Base-by-base conservation (phyloP, 2,797 vertebrate genomes). In the Zalophus californianus region DNA sequence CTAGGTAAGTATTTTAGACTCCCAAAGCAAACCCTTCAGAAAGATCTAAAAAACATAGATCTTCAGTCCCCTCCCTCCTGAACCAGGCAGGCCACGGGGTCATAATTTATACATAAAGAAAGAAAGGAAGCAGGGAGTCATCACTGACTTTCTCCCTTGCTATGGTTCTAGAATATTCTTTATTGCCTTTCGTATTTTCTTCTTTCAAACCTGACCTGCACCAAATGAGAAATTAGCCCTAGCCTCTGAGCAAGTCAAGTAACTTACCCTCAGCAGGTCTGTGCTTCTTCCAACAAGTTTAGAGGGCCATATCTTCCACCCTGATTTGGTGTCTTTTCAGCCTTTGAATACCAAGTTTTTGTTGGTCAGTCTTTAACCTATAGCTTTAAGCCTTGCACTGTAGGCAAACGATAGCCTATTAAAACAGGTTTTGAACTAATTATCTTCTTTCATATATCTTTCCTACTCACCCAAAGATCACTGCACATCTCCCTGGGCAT, bases 1-100 rank as follows among this genome's bases (percentile, higher is more conserved):
- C 78, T 50, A 83, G 54, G 84, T 75, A 90, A 86, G 50, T 75
- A 90, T 91, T 96, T 84, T 35, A 95, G 56, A 89, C 21, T 89
- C 95, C 73, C 90, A 86, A 90, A 89, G 75, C 88, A 95, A 95
- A 95, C 7, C 38, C 48, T 95, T 96, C 52, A 87, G 38, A 70
- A 94, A 91, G 82, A 86, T 85, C 58, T 80, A 62, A 86, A 96
- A 79, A 60, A 94, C 86, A 78, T 23, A 89, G 82, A 35, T 86
- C 35, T 60, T 79, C 25, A 88, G 60, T 50, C 62, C 18, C 54
- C 35, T 90, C 6, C 2, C 13, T 86, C 86, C 78, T 82, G 44
- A 94, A 54, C 44, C 41, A 70, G 62, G 38, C 38, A 23, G 54
- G 50, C 27, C 62, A 25, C 3, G 15, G 38, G 82, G 79, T 90